These are phyloP conservation scores for Amphipoea oculea DNA, from an alignment of 2,888 invertebrate species.

Conservation along the genomic window DNA sequence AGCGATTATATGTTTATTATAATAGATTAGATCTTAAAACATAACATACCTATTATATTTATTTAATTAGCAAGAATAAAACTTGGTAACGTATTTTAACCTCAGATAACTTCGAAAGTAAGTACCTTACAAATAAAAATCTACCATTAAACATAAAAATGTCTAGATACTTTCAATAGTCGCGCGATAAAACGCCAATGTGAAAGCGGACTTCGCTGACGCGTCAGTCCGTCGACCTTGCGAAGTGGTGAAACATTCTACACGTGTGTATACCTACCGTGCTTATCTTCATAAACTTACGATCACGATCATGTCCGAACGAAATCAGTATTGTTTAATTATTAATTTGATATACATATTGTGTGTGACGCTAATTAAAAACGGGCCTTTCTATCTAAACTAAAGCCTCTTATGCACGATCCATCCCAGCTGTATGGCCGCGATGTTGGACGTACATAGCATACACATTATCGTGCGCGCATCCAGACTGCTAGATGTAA, in stretches of 20 bases:
- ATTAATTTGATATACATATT: background rate
- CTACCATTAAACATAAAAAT: constrained; percentile 1
- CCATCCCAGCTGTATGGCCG: no score
- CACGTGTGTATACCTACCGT: constrained; percentile 22
- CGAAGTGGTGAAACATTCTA: constrained; percentile 38
- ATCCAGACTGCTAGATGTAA: no score
- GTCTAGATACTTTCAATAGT: constrained; percentile 23
- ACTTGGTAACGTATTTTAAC: background rate
- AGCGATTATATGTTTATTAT: background rate
- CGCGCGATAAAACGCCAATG: constrained; percentile 33
- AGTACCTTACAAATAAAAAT: background rate
- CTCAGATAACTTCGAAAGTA: background rate
- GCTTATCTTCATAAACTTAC: constrained; percentile 34
- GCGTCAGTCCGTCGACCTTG: constrained; percentile 54
- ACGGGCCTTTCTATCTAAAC: background rate
- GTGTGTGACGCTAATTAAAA: no score
- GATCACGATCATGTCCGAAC: constrained; percentile 18
- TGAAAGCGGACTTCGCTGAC: constrained; percentile 42
- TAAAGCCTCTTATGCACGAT: background rate
- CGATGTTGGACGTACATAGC: no score
- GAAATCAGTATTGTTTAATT: background rate
- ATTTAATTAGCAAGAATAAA: background rate
- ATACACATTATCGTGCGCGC: no score
- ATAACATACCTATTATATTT: background rate
- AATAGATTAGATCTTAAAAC: background rate